Evolutionary conservation across 1,140 invertebrate species (phyloP).

Genomic region (Anthonomus grandis): DNA sequence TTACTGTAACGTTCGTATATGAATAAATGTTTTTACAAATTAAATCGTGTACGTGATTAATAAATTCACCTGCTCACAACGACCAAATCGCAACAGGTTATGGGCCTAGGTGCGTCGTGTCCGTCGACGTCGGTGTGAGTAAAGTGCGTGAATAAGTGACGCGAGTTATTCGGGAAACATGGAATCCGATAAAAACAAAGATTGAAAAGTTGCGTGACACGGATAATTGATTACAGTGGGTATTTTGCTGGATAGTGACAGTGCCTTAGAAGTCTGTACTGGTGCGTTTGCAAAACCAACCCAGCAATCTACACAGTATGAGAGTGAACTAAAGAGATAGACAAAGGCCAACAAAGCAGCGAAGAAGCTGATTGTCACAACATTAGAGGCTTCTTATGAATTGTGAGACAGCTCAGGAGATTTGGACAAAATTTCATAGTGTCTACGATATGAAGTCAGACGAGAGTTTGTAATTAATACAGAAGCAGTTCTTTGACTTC

Average conservation of each 20-base stretch:
- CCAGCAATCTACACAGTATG: background rate
- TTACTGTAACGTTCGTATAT: no score
- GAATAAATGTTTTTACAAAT: no score
- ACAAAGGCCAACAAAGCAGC: slow-evolving; percentile 27
- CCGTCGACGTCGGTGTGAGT: no score
- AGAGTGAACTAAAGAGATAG: background rate
- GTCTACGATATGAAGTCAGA: slow-evolving; percentile 10
- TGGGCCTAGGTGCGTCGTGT: no score
- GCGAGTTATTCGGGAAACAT: no score
- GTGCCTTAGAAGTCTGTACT: no score
- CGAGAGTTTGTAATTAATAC: no score
- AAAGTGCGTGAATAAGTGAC: slow-evolving; percentile 6
- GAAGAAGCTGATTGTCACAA: slow-evolving; percentile 34
- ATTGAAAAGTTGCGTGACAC: slow-evolving; percentile 7
- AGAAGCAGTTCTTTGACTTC: no score
- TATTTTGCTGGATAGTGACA: slow-evolving; percentile 1
- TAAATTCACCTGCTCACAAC: no score
- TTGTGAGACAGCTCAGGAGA: slow-evolving; percentile 29
- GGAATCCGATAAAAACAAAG: slow-evolving; percentile 2
- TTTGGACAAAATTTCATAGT: slow-evolving; percentile 33
- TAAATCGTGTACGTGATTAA: no score
- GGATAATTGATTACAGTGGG: slow-evolving; percentile 9
- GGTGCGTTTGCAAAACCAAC: no score
- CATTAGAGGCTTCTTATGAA: slow-evolving; percentile 32
- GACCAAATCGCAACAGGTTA: no score